Base-by-base conservation (phyloP, 2,888 invertebrate genomes). In the Ochropacha duplaris region DNA sequence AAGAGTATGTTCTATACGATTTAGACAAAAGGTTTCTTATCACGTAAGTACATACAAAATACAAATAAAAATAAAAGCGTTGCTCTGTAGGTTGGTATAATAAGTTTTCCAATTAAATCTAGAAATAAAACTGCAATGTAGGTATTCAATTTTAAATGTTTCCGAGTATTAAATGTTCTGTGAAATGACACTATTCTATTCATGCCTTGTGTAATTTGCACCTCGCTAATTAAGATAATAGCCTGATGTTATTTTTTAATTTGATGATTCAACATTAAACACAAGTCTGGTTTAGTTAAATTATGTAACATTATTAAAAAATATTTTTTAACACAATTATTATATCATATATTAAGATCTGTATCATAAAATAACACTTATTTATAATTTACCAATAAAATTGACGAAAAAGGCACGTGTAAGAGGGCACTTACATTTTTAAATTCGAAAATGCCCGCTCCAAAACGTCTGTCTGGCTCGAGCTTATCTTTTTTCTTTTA, bases 401-500 rank as follows among this genome's bases (percentile, higher is more conserved):
- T 8, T 8, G 28, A 8, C 28, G 14, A 34, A 34, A 14, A 34
- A 14, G 6, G n/a, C 16, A 39, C 16, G n/a, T n/a, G 39, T 39
- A 16, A 4, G 16, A 39, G 8, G 39, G 39, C 39, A 39, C 39
- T 39, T 39, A 39, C n/a, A 1, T 16, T 39, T 39, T 39, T 16
- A 39, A 39, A 44, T 44, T 19, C n/a, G 9, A 44, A 44, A 44
- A 44, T n/a, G 44, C 14, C 9, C 44, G 19, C 19, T 9, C 44
- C 44, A 44, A 44, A 44, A 19, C 19, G 19, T 44, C 44, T 19
- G 44, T 16, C 44, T 44, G 44, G 19, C 44, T 9, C 3, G 44
- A 44, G 19, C 22, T 50, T 22, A 4, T 26, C 8, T 50, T 24
- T 50, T 16, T 22, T 31, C 11, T 5, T 12, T 4, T 55, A 73